A percentile compares a stretch with the other conserved stretches of the same genome.
Conservation (phyloP, 2,888 invertebrate species). For the Andrena haemorrhoa region DNA sequence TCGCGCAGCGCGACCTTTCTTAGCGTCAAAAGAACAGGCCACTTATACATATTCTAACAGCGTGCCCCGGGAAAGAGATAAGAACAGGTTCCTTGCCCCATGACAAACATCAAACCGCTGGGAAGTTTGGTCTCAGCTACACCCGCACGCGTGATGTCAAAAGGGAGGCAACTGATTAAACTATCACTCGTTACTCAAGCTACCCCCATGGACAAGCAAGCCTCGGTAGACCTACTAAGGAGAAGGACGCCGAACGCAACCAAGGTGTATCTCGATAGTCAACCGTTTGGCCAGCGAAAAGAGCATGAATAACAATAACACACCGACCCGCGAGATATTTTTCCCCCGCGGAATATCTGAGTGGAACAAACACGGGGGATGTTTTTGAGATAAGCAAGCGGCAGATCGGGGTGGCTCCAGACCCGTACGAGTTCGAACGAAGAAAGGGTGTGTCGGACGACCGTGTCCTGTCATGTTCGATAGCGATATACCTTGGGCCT, state of each 20-base stretch:
- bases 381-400: constrained; percentile 82
- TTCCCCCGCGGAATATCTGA: constrained; percentile 31
- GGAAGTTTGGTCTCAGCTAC: constrained; percentile 45
- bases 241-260: background rate
- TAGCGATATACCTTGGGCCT: constrained; percentile 83
- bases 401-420: constrained; percentile 70
- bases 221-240: constrained; percentile 36
- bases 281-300: background rate
- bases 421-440: constrained; percentile 82
- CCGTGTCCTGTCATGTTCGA: constrained; percentile 85
- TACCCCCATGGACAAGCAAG: constrained; percentile 59
- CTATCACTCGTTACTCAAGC: constrained; percentile 59
- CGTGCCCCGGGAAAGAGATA: constrained; percentile 21
- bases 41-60: background rate
- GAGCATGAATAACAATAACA: background rate
- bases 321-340: constrained; percentile 39
- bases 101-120: constrained; percentile 51
- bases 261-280: background rate
- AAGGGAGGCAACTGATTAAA: constrained; percentile 66
- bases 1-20: constrained; percentile 37
- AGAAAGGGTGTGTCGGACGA: constrained; percentile 85
- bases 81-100: constrained; percentile 43
- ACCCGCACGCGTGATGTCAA: constrained; percentile 63
- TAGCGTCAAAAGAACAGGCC: background rate
- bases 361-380: constrained; percentile 66